phyloP scores from a whole-genome alignment of 2,888 invertebrate species.

The Agrochola macilenta region DNA sequence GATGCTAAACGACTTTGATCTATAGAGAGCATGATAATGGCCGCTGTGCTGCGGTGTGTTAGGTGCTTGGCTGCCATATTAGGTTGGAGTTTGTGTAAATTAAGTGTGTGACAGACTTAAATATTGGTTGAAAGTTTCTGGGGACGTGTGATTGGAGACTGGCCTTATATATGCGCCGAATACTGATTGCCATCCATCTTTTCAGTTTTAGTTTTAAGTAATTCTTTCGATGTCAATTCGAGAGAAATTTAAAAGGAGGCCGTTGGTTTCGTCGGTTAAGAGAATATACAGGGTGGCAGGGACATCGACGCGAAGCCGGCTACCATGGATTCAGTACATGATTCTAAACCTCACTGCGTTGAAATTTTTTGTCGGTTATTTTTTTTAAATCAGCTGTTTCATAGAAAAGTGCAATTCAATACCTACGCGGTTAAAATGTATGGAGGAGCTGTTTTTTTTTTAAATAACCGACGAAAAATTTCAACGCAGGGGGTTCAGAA shows the following conservation, averaged over 20 bases:
- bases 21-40: constrained; percentile 44
- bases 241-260: neutral
- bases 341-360: too few species aligned
- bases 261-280: neutral
- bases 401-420: too few species aligned
- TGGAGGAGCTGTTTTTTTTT: too few species aligned
- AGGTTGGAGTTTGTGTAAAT: neutral
- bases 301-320: too few species aligned
- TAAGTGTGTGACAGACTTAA: constrained; percentile 6
- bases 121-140: neutral
- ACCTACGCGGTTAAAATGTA: too few species aligned
- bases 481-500: too few species aligned
- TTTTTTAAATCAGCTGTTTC: too few species aligned
- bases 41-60: constrained; percentile 16
- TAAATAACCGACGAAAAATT: too few species aligned
- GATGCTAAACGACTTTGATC: constrained; percentile 57
- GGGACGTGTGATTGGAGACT: neutral
- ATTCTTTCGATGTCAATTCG: neutral
- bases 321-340: too few species aligned
- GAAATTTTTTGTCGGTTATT: too few species aligned
- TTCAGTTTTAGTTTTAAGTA: neutral
- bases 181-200: neutral
- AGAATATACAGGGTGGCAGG: too few species aligned
- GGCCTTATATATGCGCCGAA: neutral
- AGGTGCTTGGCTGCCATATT: constrained; percentile 13